Base-by-base conservation (phyloP, 2,888 invertebrate genomes). In the Tetropium fuscum region DNA sequence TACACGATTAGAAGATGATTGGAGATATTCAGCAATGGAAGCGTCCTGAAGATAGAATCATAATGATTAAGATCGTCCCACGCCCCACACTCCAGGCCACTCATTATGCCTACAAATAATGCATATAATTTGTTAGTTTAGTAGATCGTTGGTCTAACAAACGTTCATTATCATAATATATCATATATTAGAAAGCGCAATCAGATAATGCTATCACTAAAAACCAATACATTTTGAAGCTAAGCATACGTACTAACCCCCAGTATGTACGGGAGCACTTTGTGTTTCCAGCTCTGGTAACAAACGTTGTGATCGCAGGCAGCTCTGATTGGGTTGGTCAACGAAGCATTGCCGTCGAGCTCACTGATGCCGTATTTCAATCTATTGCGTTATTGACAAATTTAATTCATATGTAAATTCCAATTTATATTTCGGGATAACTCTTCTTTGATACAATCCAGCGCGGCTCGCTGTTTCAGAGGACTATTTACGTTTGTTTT, bases 331-430 rank as follows among this genome's bases (percentile, higher is more conserved):
- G 48, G 34, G 34, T 48, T 36, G 48, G 36, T 48, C 36, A 48
- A 18, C 48, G 22, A 22, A 22, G 48, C 48, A 44, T 32, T 30
- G 25, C 43, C 40, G 20, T n/a, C 11, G 30, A 19, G 38, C 36
- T 36, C 36, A 41, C 53, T 53, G 48, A 27, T 32, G 38, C 44
- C 27, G 41, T 32, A 25, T 41, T 51, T 49, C 57, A 51, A 57
- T 57, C 43, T 49, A 44, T 44, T 27, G 36, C 57, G 53, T 58
- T 53, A 58, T 58, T 53, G 58, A 58, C 58, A 53, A 58, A 58
- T 58, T 45, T 41, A 58, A 58, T 58, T 58, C 58, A 40, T 41
- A 53, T 53, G 58, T 41, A 58, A 58, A 58, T 58, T 53, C 45
- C 58, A 58, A 53, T 58, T 53, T 47, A 58, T 58, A 53, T 57